Evolutionary conservation across 1,140 invertebrate species (phyloP).

Genomic region (Heliconius hewitsoni): DNA sequence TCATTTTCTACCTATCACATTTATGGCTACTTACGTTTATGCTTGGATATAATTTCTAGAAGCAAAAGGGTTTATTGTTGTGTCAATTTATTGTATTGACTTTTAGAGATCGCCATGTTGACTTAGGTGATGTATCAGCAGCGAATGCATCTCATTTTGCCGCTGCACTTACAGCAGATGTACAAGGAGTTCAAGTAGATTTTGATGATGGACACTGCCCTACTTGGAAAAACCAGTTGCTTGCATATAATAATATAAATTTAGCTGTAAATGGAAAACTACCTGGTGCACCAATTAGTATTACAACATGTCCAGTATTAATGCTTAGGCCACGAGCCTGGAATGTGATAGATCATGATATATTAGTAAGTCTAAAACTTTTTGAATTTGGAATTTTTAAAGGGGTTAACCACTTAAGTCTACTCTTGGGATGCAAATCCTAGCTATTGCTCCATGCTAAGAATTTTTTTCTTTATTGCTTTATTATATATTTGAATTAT

Average conservation of each 20-base stretch:
- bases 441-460: too few relatives aligned
- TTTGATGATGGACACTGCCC: constrained; percentile 89
- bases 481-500: too few relatives aligned
- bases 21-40: not conserved
- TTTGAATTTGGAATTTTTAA: too few relatives aligned
- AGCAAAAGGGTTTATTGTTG: not conserved
- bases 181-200: constrained; percentile 84
- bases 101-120: constrained; percentile 81
- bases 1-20: constrained; percentile 13
- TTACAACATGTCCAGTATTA: constrained; percentile 82
- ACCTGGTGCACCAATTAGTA: constrained; percentile 73
- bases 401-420: too few relatives aligned
- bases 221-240: constrained; percentile 86
- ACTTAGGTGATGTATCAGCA: constrained; percentile 84
- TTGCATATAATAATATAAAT: constrained; percentile 85
- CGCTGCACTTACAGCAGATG: constrained; percentile 78
- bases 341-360: constrained; percentile 88
- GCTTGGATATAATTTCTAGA: not conserved
- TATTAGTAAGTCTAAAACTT: constrained; percentile 75
- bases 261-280: constrained; percentile 82
- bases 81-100: not conserved
- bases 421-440: too few relatives aligned
- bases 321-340: constrained; percentile 88
- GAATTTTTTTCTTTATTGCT: too few relatives aligned
- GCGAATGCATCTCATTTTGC: constrained; percentile 82